Evolutionary conservation across 2,888 invertebrate genomes (phyloP).

Genomic region (Phyto melanocephala): DNA sequence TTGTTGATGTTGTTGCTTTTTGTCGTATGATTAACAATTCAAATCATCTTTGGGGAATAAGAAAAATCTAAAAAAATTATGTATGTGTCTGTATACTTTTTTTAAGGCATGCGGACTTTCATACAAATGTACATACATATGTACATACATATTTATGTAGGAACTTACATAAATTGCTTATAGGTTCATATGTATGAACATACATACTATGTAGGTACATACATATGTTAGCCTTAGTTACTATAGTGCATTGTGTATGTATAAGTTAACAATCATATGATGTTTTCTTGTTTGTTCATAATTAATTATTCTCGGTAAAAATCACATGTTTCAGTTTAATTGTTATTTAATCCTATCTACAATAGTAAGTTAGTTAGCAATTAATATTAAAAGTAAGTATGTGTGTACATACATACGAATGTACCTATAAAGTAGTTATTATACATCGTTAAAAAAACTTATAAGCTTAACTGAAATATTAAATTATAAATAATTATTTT

Average conservation of each 20-base stretch:
- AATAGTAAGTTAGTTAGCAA: too few relatives aligned
- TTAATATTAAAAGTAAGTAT: too few relatives aligned
- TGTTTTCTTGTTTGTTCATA: neutral
- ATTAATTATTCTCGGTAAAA: neutral
- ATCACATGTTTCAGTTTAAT: neutral
- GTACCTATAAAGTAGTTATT: too few relatives aligned
- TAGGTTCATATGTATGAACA: too few relatives aligned
- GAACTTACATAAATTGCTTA: too few relatives aligned
- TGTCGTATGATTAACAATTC: slow-evolving; percentile 20
- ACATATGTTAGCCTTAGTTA: neutral
- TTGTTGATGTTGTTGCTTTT: neutral
- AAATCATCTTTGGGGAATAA: slow-evolving; percentile 8
- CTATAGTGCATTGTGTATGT: neutral
- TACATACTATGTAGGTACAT: too few relatives aligned
- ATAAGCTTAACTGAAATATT: too few relatives aligned
- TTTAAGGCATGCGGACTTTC: neutral
- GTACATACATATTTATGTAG: neutral
- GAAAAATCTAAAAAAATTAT: slow-evolving; percentile 27
- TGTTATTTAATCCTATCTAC: too few relatives aligned
- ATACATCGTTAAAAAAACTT: too few relatives aligned
- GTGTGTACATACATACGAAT: too few relatives aligned
- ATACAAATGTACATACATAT: slow-evolving; percentile 15
- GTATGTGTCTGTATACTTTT: slow-evolving; percentile 43
- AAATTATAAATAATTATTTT: too few relatives aligned
- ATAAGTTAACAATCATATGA: neutral